phyloP scores from a whole-genome alignment of 2,113 vertebrate species.

The Mionectes macconnelli region DNA sequence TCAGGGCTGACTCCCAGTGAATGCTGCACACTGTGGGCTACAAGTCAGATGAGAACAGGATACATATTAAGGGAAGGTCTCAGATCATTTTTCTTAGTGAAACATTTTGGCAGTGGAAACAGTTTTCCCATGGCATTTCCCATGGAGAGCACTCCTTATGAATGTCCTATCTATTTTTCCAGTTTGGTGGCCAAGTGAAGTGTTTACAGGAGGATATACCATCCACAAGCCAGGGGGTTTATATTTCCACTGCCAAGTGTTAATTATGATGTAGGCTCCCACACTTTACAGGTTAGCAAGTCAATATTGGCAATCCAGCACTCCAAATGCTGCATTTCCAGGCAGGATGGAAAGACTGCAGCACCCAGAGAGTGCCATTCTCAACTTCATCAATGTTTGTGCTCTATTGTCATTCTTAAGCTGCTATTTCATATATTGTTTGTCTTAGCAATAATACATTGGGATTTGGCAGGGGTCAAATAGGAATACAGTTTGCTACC shows the following conservation, averaged over 20 bases:
- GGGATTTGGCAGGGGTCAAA: neutral
- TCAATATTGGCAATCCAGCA: neutral
- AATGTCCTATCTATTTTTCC: slow-evolving; percentile 60
- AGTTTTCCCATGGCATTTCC: slow-evolving; percentile 40
- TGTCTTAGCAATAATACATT: neutral
- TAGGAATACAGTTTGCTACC: neutral
- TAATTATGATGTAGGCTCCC: slow-evolving; percentile 18
- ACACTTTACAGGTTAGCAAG: slow-evolving; percentile 28
- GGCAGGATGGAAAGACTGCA: neutral
- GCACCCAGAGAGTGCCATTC: neutral
- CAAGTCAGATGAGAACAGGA: slow-evolving; percentile 39
- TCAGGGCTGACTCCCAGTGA: slow-evolving; percentile 46
- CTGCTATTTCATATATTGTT: neutral
- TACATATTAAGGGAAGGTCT: neutral
- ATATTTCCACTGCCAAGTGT: slow-evolving; percentile 24
- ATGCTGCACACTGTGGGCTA: slow-evolving; percentile 43
- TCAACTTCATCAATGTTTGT: neutral
- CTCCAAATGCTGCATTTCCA: neutral
- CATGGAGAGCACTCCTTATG: neutral
- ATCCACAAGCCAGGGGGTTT: slow-evolving; percentile 37
- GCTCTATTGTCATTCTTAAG: neutral
- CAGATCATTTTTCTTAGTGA: slow-evolving; percentile 57
- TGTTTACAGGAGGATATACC: slow-evolving; percentile 46
- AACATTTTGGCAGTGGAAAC: slow-evolving; percentile 20
- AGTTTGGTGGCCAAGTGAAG: slow-evolving; percentile 41